phyloP scores from a whole-genome alignment of 2,113 vertebrate genomes.

The Sapajus apella region DNA sequence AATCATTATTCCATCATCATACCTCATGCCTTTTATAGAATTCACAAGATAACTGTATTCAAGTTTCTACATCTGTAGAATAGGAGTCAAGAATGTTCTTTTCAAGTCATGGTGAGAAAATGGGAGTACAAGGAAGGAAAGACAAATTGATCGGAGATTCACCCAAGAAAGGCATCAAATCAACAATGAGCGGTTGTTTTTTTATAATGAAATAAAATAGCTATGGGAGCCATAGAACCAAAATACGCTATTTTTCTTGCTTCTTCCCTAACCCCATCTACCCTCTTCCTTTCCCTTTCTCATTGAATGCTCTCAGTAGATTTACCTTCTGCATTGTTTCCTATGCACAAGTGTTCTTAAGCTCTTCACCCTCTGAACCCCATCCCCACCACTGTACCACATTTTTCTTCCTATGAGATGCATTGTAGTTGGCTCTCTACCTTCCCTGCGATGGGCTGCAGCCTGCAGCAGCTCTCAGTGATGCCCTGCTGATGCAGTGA shows the following conservation, averaged over 20 bases:
- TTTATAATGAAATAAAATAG: conserved; percentile 8
- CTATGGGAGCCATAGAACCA: not conserved
- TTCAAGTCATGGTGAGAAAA: not conserved
- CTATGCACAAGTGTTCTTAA: not conserved
- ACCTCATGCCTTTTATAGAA: not conserved
- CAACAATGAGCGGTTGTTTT: not conserved
- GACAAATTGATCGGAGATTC: not conserved
- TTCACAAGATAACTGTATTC: not conserved
- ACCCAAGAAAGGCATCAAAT: not conserved
- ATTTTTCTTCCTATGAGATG: not conserved
- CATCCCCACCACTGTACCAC: not conserved
- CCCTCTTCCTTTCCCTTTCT: not conserved
- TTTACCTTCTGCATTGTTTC: conserved; percentile 24
- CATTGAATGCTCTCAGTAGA: not conserved
- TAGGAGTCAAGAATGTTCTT: not conserved
- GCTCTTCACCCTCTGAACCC: not conserved
- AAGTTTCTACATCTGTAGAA: not conserved
- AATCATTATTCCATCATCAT: not conserved
- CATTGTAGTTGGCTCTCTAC: not conserved
- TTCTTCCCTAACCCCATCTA: not conserved
- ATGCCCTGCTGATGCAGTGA: not conserved
- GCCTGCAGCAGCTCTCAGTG: not conserved
- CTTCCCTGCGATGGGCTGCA: not conserved
- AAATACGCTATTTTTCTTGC: not conserved
- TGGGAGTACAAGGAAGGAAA: not conserved